These are phyloP conservation scores for Pitta sordida DNA, from an alignment of 2,113 vertebrate species.

Conservation along the genomic window DNA sequence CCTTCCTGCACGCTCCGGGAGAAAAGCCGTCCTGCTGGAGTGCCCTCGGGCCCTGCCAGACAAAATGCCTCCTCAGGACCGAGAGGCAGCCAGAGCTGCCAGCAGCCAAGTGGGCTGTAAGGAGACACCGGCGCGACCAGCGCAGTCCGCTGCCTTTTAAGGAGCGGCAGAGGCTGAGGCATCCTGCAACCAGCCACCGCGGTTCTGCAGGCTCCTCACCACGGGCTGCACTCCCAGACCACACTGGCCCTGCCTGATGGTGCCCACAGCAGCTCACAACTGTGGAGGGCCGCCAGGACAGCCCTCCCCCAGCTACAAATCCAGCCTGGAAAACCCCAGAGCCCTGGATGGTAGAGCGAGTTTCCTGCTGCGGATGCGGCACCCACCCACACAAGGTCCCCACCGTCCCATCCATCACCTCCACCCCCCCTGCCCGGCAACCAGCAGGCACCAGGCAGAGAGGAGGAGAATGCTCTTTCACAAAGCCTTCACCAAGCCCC, in stretches of 20 bases:
- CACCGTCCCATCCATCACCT: not conserved
- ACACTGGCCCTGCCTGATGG: accelerated
- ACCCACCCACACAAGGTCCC: accelerated
- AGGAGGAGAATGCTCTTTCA: not conserved
- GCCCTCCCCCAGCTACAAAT: not conserved
- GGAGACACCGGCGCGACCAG: not conserved
- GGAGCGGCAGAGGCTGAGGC: not conserved
- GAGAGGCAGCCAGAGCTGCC: not conserved
- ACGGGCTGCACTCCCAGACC: accelerated
- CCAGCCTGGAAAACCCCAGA: not conserved
- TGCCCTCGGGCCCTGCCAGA: accelerated
- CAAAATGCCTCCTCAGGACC: not conserved
- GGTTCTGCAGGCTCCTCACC: not conserved
- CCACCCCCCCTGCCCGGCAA: accelerated
- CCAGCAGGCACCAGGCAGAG: not conserved
- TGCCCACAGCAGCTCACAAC: not conserved
- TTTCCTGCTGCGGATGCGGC: not conserved
- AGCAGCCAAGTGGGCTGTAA: not conserved
- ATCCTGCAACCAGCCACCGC: not conserved
- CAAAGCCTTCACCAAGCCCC: not conserved
- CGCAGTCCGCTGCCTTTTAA: slow-evolving; percentile 31
- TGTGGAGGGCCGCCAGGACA: not conserved
- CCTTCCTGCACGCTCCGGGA: not conserved
- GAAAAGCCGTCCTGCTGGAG: not conserved
- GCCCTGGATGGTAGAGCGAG: accelerated